Percentiles rank a stretch among this genome's conserved stretches.
Conservation (phyloP, 2,113 vertebrate genomes). For the Stomatorhinus ivindoensis region DNA sequence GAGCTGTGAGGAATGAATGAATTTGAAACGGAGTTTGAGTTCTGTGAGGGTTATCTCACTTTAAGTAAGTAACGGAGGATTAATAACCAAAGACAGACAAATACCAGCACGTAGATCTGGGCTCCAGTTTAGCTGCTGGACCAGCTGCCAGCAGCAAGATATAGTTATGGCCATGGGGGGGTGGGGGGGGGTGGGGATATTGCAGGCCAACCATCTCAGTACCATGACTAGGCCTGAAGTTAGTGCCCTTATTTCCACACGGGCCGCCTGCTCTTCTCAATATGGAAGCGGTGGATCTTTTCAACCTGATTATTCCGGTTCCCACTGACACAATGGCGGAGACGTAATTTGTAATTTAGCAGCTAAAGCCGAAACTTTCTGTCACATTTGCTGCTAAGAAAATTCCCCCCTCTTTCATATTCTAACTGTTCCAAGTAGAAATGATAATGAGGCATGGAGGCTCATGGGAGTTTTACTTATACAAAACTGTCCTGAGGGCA, state of each 20-base stretch:
- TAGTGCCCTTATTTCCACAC: background rate
- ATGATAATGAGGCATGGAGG: background rate
- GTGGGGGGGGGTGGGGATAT: background rate
- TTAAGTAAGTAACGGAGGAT: background rate
- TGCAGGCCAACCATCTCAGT: background rate
- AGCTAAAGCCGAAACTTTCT: background rate
- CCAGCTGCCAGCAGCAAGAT: background rate
- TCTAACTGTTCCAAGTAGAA: background rate
- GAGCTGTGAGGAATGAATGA: background rate
- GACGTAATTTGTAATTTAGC: background rate
- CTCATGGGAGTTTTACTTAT: too few species aligned
- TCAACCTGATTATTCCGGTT: conserved; percentile 3
- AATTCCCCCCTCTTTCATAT: background rate
- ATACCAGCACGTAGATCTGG: background rate
- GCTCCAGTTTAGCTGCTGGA: background rate
- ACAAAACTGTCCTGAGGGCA: too few species aligned
- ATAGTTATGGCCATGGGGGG: background rate
- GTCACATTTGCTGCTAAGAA: background rate
- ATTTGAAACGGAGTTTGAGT: background rate
- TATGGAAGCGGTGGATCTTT: background rate
- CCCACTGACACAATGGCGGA: background rate
- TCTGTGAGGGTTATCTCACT: background rate
- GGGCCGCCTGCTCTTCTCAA: background rate
- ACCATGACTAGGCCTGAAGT: background rate
- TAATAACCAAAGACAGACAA: background rate